Base-by-base conservation (phyloP, 2,888 invertebrate species). In the Autographa gamma region DNA sequence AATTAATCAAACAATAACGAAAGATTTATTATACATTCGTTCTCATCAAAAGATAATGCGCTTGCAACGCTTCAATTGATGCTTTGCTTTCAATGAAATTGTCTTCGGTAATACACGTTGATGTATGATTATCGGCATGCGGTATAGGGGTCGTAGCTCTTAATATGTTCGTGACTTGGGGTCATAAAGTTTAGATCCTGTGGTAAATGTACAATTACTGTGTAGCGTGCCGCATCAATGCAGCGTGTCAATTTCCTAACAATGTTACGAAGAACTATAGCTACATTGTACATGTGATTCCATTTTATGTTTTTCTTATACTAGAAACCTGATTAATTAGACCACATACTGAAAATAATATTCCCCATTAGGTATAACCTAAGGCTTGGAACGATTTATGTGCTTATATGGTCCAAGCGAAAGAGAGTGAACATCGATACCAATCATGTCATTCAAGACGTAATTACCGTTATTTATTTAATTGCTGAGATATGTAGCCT, bases 11-110 rank as follows among this genome's bases (percentile, higher is more conserved):
- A 82, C 76, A 74, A 75, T 73, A 71, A 63, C 75, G 83, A 84
- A 83, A 82, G 86, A 88, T 89, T 89, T 89, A 88, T 86, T 86
- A 86, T 82, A 81, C 85, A 83, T 87, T 89, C 84, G 85, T 87
- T 87, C 77, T 82, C 82, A 80, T 84, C 80, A 70, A 82, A 84
- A 83, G 82, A 85, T 83, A 85, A 85, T 84, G 79, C 76, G 32
- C 2, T 66, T 73, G 85, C 80, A 83, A 85, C 78, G 88, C 84
- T 88, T 87, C 85, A 89, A 81, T 89, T 85, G 77, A 81, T 82
- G 69, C 71, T 77, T 79, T 80, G 81, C 77, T 82, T 81, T 75
- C 78, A 86, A 84, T 83, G 72, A 79, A 82, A 83, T 85, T 81
- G 83, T 75, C 81, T 80, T 80, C 76, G 67, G 72, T 79, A 69